A percentile compares a stretch with the other conserved stretches of the same genome.
Evolutionary conservation across 2,113 vertebrate genomes (phyloP).

Genomic region (Helogale parvula): DNA sequence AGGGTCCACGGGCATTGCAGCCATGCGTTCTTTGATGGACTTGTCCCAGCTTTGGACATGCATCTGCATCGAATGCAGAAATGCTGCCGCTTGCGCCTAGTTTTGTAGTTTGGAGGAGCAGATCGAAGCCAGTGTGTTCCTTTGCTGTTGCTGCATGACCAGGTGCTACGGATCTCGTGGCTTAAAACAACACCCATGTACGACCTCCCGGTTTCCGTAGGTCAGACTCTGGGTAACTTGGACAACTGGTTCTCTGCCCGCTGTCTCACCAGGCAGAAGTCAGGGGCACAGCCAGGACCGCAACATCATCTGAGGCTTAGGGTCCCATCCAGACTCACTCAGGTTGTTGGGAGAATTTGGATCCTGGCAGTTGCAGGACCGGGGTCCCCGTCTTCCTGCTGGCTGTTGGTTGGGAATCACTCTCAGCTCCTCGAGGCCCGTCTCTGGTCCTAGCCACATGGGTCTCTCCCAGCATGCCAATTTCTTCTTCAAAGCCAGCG

Average conservation of each 20-base stretch:
- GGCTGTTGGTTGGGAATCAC: neutral
- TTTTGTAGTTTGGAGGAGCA: neutral
- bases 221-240: neutral
- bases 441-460: neutral
- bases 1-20: neutral
- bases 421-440: neutral
- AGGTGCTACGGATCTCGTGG: neutral
- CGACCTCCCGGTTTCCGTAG: neutral
- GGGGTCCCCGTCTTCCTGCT: neutral
- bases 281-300: no score
- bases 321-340: neutral
- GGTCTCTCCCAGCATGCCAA: neutral
- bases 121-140: neutral
- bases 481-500: neutral
- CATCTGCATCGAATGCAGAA: neutral
- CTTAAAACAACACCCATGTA: neutral
- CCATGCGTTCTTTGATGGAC: neutral
- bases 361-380: neutral
- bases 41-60: rapidly evolving
- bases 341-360: neutral
- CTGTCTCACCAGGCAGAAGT: neutral
- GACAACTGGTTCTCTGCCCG: neutral
- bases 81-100: neutral
- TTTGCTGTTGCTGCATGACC: neutral
- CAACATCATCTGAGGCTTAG: neutral